These are phyloP conservation scores for Rhinoraja longicauda DNA, from an alignment of 2,797 vertebrate genomes.

Conservation along the genomic window DNA sequence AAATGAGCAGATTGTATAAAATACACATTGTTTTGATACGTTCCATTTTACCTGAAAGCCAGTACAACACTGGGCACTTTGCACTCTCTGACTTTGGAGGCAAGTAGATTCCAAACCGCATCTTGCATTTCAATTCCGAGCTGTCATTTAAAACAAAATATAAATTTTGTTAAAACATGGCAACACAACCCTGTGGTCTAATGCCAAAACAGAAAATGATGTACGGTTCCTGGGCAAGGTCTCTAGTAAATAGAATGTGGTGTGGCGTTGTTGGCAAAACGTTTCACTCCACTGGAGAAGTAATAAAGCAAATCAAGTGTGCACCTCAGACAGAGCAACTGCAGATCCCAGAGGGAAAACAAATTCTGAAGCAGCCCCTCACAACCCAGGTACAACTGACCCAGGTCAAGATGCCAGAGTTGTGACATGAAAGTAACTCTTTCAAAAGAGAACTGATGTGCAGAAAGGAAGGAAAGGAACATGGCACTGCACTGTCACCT, in stretches of 20 bases:
- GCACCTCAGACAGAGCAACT: background rate
- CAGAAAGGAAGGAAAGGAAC: background rate
- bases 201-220: background rate
- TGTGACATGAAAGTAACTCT: background rate
- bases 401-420: background rate
- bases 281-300: background rate
- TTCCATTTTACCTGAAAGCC: constrained; percentile 76
- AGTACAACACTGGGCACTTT: constrained; percentile 85
- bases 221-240: background rate
- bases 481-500: no score
- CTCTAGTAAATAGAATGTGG: background rate
- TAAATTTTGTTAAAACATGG: background rate
- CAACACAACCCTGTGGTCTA: background rate
- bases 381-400: no score
- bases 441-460: background rate
- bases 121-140: constrained; percentile 84
- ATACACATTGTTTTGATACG: background rate
- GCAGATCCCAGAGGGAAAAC: background rate
- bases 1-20: background rate
- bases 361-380: background rate
- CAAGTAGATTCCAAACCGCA: constrained; percentile 88
- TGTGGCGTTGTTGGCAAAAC: background rate
- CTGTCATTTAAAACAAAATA: constrained; percentile 56
- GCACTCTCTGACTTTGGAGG: constrained; percentile 80
- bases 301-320: no score